Evolutionary conservation across 2,888 invertebrate genomes (phyloP).

Genomic region (Ophioninae sp.): DNA sequence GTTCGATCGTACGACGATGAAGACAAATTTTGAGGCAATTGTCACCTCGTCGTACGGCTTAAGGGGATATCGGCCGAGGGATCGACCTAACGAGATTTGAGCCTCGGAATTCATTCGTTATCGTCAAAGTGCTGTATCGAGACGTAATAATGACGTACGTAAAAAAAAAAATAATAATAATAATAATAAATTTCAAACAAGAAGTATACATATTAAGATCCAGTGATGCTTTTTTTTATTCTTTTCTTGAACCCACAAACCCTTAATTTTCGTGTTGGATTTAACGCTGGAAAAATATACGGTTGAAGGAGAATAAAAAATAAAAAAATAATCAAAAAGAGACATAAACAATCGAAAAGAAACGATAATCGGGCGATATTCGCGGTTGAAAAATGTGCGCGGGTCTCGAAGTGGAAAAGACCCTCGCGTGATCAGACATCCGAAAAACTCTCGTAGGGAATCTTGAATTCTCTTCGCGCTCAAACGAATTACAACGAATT

Average conservation of each 20-base stretch:
- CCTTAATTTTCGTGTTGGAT: background rate
- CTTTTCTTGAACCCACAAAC: no score
- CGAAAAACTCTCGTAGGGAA: constrained; percentile 21
- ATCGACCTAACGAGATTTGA: constrained; percentile 27
- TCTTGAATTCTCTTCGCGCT: constrained; percentile 24
- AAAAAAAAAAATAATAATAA: background rate
- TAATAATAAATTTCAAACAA: background rate
- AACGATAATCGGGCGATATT: background rate
- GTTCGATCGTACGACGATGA: background rate
- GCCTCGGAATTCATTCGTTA: constrained; percentile 3
- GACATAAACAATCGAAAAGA: no score
- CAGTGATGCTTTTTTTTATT: background rate
- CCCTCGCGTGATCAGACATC: constrained; percentile 24
- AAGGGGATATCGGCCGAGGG: constrained; percentile 18
- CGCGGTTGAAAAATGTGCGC: constrained; percentile 5
- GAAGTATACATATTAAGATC: background rate
- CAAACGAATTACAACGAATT: constrained; percentile 25
- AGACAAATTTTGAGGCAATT: constrained; percentile 2
- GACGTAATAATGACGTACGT: constrained; percentile 9
- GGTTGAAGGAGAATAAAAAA: background rate
- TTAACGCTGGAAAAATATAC: background rate
- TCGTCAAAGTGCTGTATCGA: background rate
- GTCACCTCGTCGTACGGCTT: background rate
- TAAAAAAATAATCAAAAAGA: no score
- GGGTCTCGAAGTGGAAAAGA: constrained; percentile 17